phyloP scores from a whole-genome alignment of 2,797 vertebrate species.

The Leptatherina wallacei region DNA sequence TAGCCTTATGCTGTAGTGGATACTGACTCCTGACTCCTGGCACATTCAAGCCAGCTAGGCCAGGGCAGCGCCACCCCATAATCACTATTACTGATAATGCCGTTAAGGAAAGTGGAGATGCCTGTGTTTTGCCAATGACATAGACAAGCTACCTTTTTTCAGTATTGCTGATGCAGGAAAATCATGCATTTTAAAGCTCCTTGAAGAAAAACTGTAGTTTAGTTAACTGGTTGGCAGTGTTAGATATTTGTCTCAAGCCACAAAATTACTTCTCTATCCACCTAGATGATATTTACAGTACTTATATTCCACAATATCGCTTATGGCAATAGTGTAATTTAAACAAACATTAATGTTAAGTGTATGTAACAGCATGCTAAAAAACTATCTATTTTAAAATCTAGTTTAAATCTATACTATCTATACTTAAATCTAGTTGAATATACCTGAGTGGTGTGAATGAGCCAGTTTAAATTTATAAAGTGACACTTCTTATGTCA shows the following conservation, averaged over 20 bases:
- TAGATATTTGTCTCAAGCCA: not conserved
- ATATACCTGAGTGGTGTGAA: not conserved
- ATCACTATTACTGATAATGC: slow-evolving; percentile 77
- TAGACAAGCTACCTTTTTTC: slow-evolving; percentile 36
- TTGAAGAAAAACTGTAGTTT: not conserved
- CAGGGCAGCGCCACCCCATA: slow-evolving; percentile 62
- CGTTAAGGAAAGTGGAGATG: slow-evolving; percentile 64
- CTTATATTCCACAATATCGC: not conserved
- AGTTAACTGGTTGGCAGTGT: not conserved
- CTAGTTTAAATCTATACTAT: too few species aligned
- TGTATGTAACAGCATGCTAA: too few species aligned
- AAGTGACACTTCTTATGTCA: not conserved
- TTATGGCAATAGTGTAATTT: too few species aligned
- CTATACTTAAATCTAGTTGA: not conserved
- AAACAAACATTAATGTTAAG: too few species aligned
- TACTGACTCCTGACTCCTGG: slow-evolving; percentile 55
- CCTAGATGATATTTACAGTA: not conserved
- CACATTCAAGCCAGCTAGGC: slow-evolving; percentile 45
- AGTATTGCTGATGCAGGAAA: slow-evolving; percentile 26
- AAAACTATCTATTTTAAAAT: too few species aligned
- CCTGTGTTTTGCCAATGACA: slow-evolving; percentile 50
- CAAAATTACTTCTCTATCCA: not conserved
- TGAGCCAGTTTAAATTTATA: not conserved
- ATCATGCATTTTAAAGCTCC: not conserved
- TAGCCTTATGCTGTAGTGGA: slow-evolving; percentile 52